Conservation (phyloP, 2,113 vertebrate genomes). For the Malurus alboscapulatus region DNA sequence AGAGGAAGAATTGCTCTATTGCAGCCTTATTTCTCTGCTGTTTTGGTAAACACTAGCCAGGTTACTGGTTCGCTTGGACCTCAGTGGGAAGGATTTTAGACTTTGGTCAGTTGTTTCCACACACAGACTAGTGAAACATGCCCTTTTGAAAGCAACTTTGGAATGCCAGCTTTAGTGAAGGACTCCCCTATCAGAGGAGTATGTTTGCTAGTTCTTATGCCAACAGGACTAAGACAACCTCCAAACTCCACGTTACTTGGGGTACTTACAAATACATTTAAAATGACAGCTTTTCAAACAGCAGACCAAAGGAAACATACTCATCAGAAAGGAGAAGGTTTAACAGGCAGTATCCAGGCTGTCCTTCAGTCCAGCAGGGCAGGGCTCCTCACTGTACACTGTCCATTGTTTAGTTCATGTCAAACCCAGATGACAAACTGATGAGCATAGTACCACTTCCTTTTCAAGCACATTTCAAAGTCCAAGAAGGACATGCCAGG, state of each 20-base stretch:
- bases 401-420: background rate
- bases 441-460: background rate
- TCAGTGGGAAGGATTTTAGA: slow-evolving; percentile 4
- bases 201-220: background rate
- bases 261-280: background rate
- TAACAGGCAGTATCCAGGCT: background rate
- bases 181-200: background rate
- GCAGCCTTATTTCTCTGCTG: background rate
- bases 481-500: background rate
- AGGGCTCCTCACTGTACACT: background rate
- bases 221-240: background rate
- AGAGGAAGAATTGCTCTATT: background rate
- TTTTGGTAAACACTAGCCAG: background rate
- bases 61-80: background rate
- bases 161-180: background rate
- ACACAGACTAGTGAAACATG: background rate
- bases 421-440: background rate
- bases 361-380: background rate
- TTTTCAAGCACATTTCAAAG: background rate
- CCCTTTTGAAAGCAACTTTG: background rate
- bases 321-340: background rate
- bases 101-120: background rate
- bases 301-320: background rate
- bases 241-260: background rate
- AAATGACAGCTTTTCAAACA: background rate